A percentile compares a stretch with the other conserved stretches of the same genome.
phyloP scores from a whole-genome alignment of 2,797 vertebrate genomes.

The Sebastiscus tertius region DNA sequence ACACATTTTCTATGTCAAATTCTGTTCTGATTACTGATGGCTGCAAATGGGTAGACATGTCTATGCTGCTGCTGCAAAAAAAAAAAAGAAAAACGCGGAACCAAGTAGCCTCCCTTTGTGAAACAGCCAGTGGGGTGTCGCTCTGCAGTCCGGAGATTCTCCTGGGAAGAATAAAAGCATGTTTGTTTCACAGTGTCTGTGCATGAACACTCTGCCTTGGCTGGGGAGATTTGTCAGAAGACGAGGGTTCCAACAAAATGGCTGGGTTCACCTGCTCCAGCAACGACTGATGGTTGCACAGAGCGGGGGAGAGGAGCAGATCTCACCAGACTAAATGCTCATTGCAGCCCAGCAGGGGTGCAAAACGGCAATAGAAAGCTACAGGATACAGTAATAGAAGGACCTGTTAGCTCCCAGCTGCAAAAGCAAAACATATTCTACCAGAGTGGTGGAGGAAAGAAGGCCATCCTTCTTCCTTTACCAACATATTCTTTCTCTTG shows the following conservation, averaged over 20 bases:
- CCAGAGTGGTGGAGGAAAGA: not conserved
- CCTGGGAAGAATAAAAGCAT: slow-evolving; percentile 1
- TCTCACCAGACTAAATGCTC: not conserved
- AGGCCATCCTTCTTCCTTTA: not conserved
- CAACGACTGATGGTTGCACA: not conserved
- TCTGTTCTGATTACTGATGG: slow-evolving; percentile 3
- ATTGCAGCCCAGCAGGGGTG: not conserved
- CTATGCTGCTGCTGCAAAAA: not conserved
- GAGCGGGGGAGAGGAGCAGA: not conserved
- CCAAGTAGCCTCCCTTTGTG: slow-evolving; percentile 2
- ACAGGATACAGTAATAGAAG: not conserved
- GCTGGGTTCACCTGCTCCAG: slow-evolving; percentile 1
- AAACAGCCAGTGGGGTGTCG: slow-evolving; percentile 10
- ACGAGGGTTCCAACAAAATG: not conserved
- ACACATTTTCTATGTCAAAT: not conserved
- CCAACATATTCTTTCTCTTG: not conserved
- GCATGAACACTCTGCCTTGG: not conserved
- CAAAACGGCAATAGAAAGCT: not conserved
- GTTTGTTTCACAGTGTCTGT: slow-evolving; percentile 5
- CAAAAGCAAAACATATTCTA: not conserved
- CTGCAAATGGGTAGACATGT: not conserved
- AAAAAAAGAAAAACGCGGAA: not conserved
- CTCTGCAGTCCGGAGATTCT: slow-evolving; percentile 9
- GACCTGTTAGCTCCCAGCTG: not conserved
- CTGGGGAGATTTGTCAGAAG: slow-evolving; percentile 1